Base-by-base conservation (phyloP, 1,140 invertebrate genomes). In the Zaprionus davidi region DNA sequence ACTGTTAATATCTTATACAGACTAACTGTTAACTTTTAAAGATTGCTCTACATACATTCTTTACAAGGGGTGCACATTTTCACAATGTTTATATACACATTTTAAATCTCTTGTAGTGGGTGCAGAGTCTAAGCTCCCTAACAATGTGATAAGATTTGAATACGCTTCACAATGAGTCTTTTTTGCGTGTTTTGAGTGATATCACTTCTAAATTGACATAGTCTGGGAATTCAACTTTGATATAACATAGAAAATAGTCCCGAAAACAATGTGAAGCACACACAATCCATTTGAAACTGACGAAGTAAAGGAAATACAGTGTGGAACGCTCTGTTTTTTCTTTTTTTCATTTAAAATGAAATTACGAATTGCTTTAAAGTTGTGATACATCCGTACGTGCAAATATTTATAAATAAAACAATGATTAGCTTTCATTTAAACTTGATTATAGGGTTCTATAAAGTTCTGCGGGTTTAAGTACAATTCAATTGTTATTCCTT, bases 91-190 rank as follows among this genome's bases (percentile, higher is more conserved):
- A n/a, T 46, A 46, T 9, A 46, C 41, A 9, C n/a, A 3, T n/a
- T 17, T 44, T 46, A 6, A 17, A 17, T 17, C 15, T 44, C 9
- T 44, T 44, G 15, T 44, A 7, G 2, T 17, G 41, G 41, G 41
- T 46, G 7, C 41, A 46, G 41, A n/a, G 41, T 46, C 41, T 46
- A 17, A 46, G 41, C 41, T 11, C n/a, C 17, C n/a, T 17, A 46
- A 17, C 41, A 46, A 46, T 9, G 7, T n/a, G 41, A 46, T 46
- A 46, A 46, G 41, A 46, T 46, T 46, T 46, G 41, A 46, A 46
- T 46, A 17, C n/a, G 41, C 41, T 46, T 17, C n/a, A 46, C 41
- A 46, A 17, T 17, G 41, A 46, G 41, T 44, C 4, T n/a, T 46
- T 46, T 46, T 46, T 9, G n/a, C n/a, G 41, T 46, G 6, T 46